These are phyloP conservation scores for Volucella inflata DNA, from an alignment of 2,888 invertebrate species.

Conservation along the genomic window DNA sequence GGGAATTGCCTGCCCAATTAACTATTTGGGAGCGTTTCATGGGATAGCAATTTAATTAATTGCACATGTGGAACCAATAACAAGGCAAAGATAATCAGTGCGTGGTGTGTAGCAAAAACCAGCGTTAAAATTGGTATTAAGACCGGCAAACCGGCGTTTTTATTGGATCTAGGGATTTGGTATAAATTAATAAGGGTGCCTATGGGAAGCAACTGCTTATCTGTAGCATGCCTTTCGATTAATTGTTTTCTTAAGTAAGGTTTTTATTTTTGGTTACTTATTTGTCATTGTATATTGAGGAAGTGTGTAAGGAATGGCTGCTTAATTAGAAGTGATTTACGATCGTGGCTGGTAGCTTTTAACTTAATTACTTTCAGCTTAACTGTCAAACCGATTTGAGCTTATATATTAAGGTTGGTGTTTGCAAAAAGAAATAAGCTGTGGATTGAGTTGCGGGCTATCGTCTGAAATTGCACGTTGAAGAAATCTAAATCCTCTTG, in stretches of 20 bases:
- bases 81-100: not conserved
- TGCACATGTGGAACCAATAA: conserved; percentile 27
- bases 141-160: not conserved
- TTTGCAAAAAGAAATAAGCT: no score
- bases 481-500: no score
- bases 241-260: not conserved
- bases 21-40: not conserved
- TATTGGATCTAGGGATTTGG: not conserved
- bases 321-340: conserved; percentile 23
- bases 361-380: not conserved
- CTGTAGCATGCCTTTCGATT: not conserved
- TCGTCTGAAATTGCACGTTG: no score
- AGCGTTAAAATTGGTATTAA: no score
- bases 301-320: not conserved
- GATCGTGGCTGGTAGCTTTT: conserved; percentile 1
- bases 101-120: not conserved
- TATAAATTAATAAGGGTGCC: conserved; percentile 5
- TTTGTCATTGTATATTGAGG: not conserved
- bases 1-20: conserved; percentile 7
- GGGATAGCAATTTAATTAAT: conserved; percentile 27
- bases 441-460: no score
- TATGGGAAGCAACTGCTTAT: not conserved
- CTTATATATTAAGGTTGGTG: not conserved
- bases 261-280: not conserved
- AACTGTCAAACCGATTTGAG: not conserved